Base-by-base conservation (phyloP, 2,113 vertebrate species). In the Sialia sialis region DNA sequence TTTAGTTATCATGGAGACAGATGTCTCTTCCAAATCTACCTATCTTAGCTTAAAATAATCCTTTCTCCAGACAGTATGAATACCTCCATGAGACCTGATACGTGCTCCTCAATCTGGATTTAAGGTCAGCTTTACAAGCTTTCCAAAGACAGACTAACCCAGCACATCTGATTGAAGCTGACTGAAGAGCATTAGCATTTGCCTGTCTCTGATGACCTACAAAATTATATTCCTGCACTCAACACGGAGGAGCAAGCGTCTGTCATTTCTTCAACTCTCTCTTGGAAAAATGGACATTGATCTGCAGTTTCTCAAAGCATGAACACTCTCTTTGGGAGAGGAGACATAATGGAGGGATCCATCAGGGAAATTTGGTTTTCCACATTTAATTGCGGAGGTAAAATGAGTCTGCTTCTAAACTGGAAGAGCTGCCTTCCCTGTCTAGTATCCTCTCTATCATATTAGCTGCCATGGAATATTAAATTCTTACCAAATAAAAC, bases 401-500 rank as follows among this genome's bases (percentile, higher is more conserved):
- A 93, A 91, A 78, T 44, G 25, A 76, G 73, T 94, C 70, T 83
- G 25, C 41, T 82, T 60, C 67, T 89, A 69, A 58, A 82, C 23
- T 95, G 63, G 44, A 85, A 85, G 59, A 75, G 43, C 22, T 82
- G 36, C 44, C 41, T 68, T 89, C 30, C 67, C 59, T 55, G 49
- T 46, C 36, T 69, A 58, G 46, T 55, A 85, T 39, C 29, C 34
- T 46, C 60, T 94, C 87, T 78, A 87, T 75, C 52, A 46, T 84
- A 82, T 87, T 73, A 93, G 87, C 58, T 90, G 54, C 54, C 3
- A 6, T 59, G 76, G 84, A 84, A 74, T 79, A 90, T 76, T 79
- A 87, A 94, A 36, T 51, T 91, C 77, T 87, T 80, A 78, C 77
- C 39, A 91, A 91, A 74, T 80, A 94, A 58, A 93, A 78, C 9